phyloP scores from a whole-genome alignment of 2,113 vertebrate species.

The Petromus typicus region DNA sequence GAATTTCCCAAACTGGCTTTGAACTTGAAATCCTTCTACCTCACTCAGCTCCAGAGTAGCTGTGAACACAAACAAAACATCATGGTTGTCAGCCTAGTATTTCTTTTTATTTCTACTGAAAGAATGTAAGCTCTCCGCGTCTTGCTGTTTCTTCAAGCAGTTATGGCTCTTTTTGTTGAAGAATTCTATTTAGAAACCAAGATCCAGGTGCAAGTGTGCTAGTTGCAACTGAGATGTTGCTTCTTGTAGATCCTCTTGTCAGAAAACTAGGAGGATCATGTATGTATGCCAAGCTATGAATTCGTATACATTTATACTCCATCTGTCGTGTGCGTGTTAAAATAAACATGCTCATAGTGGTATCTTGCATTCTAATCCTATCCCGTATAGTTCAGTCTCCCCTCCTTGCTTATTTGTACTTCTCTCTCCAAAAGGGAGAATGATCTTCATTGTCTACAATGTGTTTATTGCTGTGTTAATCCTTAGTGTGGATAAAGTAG shows the following conservation, averaged over 20 bases:
- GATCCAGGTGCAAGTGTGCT: background rate
- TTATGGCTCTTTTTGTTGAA: background rate
- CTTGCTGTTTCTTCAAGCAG: background rate
- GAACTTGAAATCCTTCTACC: background rate
- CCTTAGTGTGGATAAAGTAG: background rate
- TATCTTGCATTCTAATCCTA: background rate
- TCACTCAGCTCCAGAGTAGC: rapidly evolving
- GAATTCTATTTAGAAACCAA: slow-evolving; percentile 9
- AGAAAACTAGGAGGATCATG: too few species aligned
- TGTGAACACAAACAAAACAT: background rate
- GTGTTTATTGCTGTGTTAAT: background rate
- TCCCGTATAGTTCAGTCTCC: background rate
- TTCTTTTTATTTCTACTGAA: background rate
- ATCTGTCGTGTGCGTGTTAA: too few species aligned
- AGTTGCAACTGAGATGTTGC: background rate
- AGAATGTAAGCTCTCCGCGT: background rate
- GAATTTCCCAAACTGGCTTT: too few species aligned
- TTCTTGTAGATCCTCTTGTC: background rate
- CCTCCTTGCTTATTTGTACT: background rate
- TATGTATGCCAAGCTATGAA: too few species aligned
- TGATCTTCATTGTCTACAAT: background rate
- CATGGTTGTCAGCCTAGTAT: background rate
- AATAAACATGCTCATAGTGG: too few species aligned
- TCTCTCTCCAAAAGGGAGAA: background rate
- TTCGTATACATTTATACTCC: too few species aligned